A percentile compares a stretch with the other conserved stretches of the same genome.
phyloP scores from a whole-genome alignment of 2,797 vertebrate genomes.

The Myotis vivesi region DNA sequence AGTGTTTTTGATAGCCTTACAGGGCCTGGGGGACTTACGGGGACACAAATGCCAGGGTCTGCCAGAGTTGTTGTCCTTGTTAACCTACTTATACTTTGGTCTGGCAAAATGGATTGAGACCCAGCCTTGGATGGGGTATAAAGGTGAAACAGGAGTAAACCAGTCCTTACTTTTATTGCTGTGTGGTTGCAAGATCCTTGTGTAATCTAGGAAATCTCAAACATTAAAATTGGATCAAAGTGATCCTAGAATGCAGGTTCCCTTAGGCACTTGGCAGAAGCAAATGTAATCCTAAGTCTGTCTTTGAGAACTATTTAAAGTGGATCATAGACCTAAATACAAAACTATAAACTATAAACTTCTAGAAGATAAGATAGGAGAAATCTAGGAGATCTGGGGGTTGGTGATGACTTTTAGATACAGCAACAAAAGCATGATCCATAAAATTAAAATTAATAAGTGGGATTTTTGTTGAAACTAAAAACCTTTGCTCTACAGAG shows the following conservation, averaged over 20 bases:
- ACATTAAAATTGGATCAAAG: background rate
- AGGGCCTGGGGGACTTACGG: background rate
- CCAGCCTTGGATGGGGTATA: background rate
- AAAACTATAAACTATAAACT: background rate
- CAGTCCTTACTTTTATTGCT: background rate
- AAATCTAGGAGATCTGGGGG: background rate
- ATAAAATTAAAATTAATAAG: background rate
- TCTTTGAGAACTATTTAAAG: background rate
- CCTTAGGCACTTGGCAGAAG: background rate
- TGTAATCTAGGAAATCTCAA: background rate
- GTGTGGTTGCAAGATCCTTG: background rate
- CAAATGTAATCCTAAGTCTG: background rate
- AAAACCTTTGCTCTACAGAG: background rate
- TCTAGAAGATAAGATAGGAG: background rate
- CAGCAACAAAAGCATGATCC: background rate
- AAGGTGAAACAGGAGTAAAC: background rate
- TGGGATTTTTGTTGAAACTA: background rate
- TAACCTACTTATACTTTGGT: background rate
- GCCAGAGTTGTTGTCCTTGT: background rate
- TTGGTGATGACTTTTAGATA: background rate
- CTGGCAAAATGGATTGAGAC: background rate
- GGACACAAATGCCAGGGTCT: background rate
- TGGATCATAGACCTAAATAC: background rate
- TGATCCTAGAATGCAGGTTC: background rate
- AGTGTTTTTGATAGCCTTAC: background rate